phyloP scores from a whole-genome alignment of 2,888 invertebrate species.

The Maniola hyperantus region DNA sequence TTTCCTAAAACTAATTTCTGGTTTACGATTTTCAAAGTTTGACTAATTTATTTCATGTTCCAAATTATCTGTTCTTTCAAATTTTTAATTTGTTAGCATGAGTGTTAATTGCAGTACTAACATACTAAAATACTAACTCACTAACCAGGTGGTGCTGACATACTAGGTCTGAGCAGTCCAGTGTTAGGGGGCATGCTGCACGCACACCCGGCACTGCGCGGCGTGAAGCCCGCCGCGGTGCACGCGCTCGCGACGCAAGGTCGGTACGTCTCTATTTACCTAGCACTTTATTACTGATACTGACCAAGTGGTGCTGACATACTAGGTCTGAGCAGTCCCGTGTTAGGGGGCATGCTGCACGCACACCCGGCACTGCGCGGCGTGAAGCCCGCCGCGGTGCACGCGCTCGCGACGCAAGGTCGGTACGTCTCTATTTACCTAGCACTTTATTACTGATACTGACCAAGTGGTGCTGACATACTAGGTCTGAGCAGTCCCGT shows the following conservation, averaged over 20 bases:
- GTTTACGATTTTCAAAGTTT: too few species aligned
- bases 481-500: constrained; percentile 74
- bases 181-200: too few species aligned
- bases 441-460: too few species aligned
- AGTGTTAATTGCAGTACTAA: background rate
- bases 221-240: too few species aligned
- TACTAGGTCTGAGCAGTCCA: too few species aligned
- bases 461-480: constrained; percentile 1
- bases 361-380: constrained; percentile 87
- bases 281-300: background rate
- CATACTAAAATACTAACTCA: constrained; percentile 5
- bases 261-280: too few species aligned
- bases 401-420: constrained; percentile 79
- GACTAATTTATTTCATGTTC: too few species aligned
- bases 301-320: constrained; percentile 58
- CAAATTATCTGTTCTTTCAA: too few species aligned
- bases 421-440: constrained; percentile 64
- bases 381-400: constrained; percentile 81
- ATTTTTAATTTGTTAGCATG: background rate
- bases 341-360: constrained; percentile 72
- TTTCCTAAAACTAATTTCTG: too few species aligned
- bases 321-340: constrained; percentile 73
- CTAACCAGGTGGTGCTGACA: background rate
- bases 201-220: too few species aligned
- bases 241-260: too few species aligned